Conservation (phyloP, 2,113 vertebrate species). For the Lepus timidus region DNA sequence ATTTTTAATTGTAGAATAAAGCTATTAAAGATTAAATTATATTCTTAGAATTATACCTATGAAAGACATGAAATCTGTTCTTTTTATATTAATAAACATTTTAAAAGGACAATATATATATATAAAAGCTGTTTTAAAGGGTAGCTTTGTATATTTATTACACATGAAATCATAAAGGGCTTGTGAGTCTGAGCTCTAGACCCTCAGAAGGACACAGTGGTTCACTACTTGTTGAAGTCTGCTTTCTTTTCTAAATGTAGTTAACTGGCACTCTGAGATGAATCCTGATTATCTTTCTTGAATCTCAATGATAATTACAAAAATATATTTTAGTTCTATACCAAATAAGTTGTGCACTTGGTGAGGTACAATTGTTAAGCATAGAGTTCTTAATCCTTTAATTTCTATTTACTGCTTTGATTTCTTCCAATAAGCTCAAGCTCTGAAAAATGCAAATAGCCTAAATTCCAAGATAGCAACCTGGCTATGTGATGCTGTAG, state of each 20-base stretch:
- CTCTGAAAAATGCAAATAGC: neutral
- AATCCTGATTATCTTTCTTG: neutral
- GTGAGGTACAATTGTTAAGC: neutral
- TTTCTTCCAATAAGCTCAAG: constrained; percentile 5
- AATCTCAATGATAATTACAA: neutral
- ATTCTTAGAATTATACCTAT: too few relatives aligned
- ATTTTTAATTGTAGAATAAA: constrained; percentile 6
- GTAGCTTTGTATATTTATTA: neutral
- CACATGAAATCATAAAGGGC: neutral
- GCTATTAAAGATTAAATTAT: neutral
- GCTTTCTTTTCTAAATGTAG: neutral
- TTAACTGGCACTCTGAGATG: neutral
- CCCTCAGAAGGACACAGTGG: neutral
- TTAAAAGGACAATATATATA: too few relatives aligned
- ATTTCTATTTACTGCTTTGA: neutral
- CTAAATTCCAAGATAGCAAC: neutral
- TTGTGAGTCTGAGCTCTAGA: neutral
- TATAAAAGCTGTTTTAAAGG: neutral
- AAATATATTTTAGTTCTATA: constrained; percentile 4
- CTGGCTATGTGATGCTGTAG: neutral
- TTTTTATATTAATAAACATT: too few relatives aligned
- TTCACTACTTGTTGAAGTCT: neutral
- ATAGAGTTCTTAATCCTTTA: neutral
- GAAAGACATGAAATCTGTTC: too few relatives aligned
- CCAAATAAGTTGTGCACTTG: neutral